Evolutionary conservation across 2,113 vertebrate species (phyloP).

Genomic region (Lophura nycthemera): DNA sequence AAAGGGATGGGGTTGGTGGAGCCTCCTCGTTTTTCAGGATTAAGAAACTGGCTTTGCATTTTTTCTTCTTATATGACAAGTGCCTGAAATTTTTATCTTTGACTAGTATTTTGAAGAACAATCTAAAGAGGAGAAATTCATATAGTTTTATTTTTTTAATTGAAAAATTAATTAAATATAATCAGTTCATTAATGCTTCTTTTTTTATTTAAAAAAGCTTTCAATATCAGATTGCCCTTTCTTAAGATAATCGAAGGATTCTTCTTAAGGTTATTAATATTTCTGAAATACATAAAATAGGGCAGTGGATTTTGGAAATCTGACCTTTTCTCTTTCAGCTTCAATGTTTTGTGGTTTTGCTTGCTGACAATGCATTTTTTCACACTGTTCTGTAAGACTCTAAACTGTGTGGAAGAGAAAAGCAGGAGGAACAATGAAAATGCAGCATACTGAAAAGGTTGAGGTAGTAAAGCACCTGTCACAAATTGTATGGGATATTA

Average conservation of each 20-base stretch:
- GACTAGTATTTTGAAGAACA: not conserved
- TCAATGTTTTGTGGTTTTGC: not conserved
- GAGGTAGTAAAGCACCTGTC: constrained; percentile 68
- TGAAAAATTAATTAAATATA: not conserved
- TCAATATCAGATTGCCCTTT: not conserved
- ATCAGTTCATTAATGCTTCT: not conserved
- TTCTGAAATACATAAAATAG: not conserved
- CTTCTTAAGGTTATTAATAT: not conserved
- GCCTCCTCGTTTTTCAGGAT: not conserved
- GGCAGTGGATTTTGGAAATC: not conserved
- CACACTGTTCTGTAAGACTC: not conserved
- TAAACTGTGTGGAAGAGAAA: constrained; percentile 53
- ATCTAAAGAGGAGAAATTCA: not conserved
- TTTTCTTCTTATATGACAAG: not conserved
- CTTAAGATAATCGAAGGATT: not conserved
- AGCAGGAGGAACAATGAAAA: constrained; percentile 30
- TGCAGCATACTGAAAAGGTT: constrained; percentile 54
- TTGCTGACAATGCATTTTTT: not conserved
- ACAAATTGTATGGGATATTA: constrained; percentile 43
- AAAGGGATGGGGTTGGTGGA: not conserved
- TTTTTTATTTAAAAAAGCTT: not conserved
- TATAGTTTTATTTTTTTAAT: not conserved
- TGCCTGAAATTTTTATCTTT: not conserved
- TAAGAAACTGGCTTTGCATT: not conserved
- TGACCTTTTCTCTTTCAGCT: constrained; percentile 3